Conservation (phyloP, 2,113 vertebrate species). For the Oryzias celebensis region DNA sequence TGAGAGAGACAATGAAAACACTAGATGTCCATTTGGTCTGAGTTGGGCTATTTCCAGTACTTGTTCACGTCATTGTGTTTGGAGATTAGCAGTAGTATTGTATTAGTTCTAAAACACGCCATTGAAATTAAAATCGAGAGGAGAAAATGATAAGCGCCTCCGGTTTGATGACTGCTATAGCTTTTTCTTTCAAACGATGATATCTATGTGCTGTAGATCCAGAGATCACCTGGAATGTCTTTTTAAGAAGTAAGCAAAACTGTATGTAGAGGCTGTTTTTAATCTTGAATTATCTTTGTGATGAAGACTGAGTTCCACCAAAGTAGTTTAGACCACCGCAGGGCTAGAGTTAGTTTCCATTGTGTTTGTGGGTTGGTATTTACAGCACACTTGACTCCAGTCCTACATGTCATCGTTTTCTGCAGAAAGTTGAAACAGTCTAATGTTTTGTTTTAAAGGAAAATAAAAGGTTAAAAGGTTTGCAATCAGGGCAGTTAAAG, state of each 20-base stretch:
- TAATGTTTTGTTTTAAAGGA: background rate
- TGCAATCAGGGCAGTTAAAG: constrained; percentile 2
- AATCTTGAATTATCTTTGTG: background rate
- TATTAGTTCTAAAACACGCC: constrained; percentile 14
- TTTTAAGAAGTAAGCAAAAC: background rate
- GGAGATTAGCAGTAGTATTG: constrained; percentile 26
- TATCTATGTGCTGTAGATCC: background rate
- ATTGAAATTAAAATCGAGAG: constrained; percentile 7
- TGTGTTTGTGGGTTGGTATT: background rate
- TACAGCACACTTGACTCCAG: background rate
- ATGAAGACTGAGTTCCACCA: background rate
- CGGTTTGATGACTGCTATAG: background rate
- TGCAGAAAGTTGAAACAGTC: constrained; percentile 1
- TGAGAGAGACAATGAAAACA: constrained; percentile 52
- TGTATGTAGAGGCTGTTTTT: background rate
- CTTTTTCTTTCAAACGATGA: background rate
- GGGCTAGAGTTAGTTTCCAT: background rate
- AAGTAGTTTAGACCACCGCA: background rate
- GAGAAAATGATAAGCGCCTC: background rate
- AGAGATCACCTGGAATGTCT: background rate
- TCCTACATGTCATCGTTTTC: background rate
- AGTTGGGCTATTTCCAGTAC: constrained; percentile 48
- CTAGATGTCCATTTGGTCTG: constrained; percentile 41
- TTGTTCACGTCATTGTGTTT: constrained; percentile 56
- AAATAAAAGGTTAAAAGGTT: background rate